Conservation (phyloP, 2,113 vertebrate genomes). For the Phoxinus phoxinus region DNA sequence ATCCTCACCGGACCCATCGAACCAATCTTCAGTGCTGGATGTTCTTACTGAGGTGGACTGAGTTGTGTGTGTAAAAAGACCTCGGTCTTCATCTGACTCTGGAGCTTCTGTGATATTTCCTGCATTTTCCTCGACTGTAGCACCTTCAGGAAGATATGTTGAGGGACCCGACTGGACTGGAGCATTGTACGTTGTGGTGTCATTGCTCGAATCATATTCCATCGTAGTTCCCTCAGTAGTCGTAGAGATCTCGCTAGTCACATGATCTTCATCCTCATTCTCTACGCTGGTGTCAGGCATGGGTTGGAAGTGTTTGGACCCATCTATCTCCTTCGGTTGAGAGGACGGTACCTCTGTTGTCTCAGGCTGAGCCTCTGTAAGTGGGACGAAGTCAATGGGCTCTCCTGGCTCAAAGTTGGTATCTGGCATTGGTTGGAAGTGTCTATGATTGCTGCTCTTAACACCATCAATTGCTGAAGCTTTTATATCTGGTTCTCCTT, state of each 20-base stretch:
- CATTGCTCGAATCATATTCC: neutral
- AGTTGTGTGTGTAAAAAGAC: slow-evolving; percentile 17
- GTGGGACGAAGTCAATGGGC: slow-evolving; percentile 2
- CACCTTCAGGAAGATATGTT: neutral
- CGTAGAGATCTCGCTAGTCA: neutral
- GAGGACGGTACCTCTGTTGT: neutral
- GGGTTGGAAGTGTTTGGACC: slow-evolving; percentile 47
- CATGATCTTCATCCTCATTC: slow-evolving; percentile 31
- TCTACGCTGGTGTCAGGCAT: slow-evolving; percentile 28
- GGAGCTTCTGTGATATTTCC: slow-evolving; percentile 7
- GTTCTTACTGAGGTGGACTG: slow-evolving; percentile 34
- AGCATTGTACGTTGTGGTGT: neutral
- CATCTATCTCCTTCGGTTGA: slow-evolving; percentile 19
- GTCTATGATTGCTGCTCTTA: slow-evolving; percentile 52
- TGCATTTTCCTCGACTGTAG: neutral
- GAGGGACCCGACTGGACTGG: neutral
- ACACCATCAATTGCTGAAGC: slow-evolving; percentile 12
- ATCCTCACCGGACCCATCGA: slow-evolving; percentile 32
- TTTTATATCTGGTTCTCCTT: slow-evolving; percentile 8
- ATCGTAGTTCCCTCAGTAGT: slow-evolving; percentile 4
- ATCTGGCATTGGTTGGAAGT: slow-evolving; percentile 59
- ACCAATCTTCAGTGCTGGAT: neutral
- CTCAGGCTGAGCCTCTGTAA: slow-evolving; percentile 1
- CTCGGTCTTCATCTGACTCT: slow-evolving; percentile 31
- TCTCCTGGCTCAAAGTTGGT: slow-evolving; percentile 54